phyloP scores from a whole-genome alignment of 2,888 invertebrate species.

The Leptinotarsa tumamoca region DNA sequence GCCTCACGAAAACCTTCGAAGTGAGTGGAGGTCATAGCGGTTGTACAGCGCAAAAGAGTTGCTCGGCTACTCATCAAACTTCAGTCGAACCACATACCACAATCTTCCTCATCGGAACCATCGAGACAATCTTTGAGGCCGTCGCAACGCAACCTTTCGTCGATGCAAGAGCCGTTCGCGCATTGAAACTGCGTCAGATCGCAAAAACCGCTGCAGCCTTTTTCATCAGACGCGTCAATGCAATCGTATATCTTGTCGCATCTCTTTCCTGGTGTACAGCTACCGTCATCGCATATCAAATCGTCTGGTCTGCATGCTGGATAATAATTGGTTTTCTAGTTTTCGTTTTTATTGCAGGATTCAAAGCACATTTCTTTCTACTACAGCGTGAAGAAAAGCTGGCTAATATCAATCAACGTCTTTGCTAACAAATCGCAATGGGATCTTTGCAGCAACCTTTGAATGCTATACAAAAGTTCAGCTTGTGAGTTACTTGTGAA shows the following conservation, averaged over 20 bases:
- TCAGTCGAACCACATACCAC: conserved; percentile 57
- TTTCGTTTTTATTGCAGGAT: background rate
- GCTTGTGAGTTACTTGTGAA: too few relatives aligned
- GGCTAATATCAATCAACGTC: too few relatives aligned
- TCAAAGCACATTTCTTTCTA: background rate
- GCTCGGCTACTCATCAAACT: background rate
- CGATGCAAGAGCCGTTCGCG: conserved; percentile 68
- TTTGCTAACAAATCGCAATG: too few relatives aligned
- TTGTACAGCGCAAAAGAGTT: background rate
- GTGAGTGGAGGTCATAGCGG: background rate
- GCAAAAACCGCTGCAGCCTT: conserved; percentile 67
- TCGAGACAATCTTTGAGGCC: conserved; percentile 70
- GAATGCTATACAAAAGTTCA: too few relatives aligned
- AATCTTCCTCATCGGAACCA: conserved; percentile 72
- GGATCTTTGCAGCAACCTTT: too few relatives aligned
- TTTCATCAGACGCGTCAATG: conserved; percentile 79
- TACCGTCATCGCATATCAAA: conserved; percentile 69
- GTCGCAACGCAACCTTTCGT: conserved; percentile 66
- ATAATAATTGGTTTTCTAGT: background rate
- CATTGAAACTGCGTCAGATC: conserved; percentile 57
- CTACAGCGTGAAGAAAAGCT: too few relatives aligned
- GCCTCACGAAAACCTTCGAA: background rate
- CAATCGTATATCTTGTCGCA: conserved; percentile 79
- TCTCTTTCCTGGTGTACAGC: conserved; percentile 62
- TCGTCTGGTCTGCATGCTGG: conserved; percentile 66